A percentile compares a stretch with the other conserved stretches of the same genome.
phyloP scores from a whole-genome alignment of 2,797 vertebrate genomes.

The Tauraco hartlaubi region DNA sequence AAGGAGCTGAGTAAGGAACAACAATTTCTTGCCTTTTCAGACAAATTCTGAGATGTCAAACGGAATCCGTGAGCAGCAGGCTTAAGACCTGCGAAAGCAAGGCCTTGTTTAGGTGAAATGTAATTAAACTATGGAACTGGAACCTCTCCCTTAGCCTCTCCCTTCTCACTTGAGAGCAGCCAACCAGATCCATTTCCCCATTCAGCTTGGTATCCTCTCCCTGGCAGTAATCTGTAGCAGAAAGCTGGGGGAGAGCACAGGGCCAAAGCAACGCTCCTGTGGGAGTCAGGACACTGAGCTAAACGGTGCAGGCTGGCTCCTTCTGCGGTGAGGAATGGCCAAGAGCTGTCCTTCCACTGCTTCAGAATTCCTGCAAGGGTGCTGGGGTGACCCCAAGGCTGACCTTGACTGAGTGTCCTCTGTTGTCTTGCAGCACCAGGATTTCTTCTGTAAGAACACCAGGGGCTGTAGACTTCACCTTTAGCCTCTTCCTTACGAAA shows the following conservation, averaged over 20 bases:
- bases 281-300: not conserved
- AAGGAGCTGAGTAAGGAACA: not conserved
- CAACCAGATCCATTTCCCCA: fast-evolving
- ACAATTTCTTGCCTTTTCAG: not conserved
- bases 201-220: fast-evolving
- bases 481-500: not conserved
- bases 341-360: not conserved
- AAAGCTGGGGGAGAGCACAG: not conserved
- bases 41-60: fast-evolving
- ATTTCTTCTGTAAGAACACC: not conserved
- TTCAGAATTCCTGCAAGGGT: not conserved
- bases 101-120: not conserved
- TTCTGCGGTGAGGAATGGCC: not conserved
- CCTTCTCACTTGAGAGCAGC: not conserved
- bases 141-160: not conserved
- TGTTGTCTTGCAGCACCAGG: not conserved
- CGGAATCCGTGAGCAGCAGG: not conserved
- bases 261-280: not conserved
- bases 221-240: not conserved
- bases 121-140: not conserved
- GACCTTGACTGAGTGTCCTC: not conserved
- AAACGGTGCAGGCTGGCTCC: not conserved
- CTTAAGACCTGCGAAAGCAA: not conserved
- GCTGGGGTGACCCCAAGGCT: not conserved
- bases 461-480: not conserved